Evolutionary conservation across 2,113 vertebrate species (phyloP).

Genomic region (Leuciscus idus): DNA sequence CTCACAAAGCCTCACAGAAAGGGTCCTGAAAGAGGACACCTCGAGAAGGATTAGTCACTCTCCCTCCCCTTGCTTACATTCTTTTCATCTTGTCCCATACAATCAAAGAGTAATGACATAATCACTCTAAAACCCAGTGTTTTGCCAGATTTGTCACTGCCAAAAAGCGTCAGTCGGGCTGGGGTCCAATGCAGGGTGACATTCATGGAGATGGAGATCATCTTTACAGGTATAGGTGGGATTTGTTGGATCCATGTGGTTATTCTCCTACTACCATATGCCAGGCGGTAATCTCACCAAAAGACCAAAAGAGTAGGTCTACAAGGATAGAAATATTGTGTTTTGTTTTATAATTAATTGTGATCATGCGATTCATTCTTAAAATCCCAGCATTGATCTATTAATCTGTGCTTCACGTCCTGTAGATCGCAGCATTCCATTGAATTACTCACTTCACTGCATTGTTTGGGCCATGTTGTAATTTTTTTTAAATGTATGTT

Average conservation of each 20-base stretch:
- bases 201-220: slow-evolving; percentile 35
- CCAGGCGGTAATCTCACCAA: not conserved
- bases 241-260: slow-evolving; percentile 6
- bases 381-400: not conserved
- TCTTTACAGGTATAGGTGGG: slow-evolving; percentile 11
- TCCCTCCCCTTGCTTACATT: slow-evolving; percentile 66
- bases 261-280: not conserved
- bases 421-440: not conserved
- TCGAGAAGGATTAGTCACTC: slow-evolving; percentile 75
- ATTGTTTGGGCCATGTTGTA: not conserved
- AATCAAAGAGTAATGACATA: slow-evolving; percentile 77
- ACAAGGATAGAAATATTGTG: too few relatives aligned
- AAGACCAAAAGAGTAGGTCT: too few relatives aligned
- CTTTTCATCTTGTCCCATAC: slow-evolving; percentile 77
- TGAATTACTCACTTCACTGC: too few relatives aligned
- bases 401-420: not conserved
- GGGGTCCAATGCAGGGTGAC: slow-evolving; percentile 46
- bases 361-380: too few relatives aligned
- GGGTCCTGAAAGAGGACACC: slow-evolving; percentile 80
- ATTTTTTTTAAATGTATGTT: not conserved
- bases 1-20: slow-evolving; percentile 78
- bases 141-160: slow-evolving; percentile 69
- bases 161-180: slow-evolving; percentile 56
- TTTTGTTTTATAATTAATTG: too few relatives aligned
- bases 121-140: slow-evolving; percentile 72